Conservation (phyloP, 2,797 vertebrate species). For the Coranthus polyacanthus region DNA sequence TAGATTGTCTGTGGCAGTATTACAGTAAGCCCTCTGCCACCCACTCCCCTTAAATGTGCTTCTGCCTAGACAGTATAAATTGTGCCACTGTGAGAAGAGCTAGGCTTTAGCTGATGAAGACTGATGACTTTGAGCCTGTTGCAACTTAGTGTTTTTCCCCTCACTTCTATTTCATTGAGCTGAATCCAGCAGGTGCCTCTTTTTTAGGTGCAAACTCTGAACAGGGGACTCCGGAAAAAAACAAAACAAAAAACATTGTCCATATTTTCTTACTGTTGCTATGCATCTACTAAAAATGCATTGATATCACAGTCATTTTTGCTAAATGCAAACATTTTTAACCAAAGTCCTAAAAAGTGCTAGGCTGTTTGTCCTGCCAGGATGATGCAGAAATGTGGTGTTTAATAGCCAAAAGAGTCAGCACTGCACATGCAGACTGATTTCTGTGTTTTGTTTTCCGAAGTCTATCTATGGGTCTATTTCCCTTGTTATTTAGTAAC, state of each 20-base stretch:
- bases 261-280: too few species aligned
- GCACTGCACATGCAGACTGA: background rate
- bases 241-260: too few species aligned
- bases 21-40: conserved; percentile 57
- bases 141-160: conserved; percentile 44
- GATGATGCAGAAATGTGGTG: conserved; percentile 13
- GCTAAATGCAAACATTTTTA: conserved; percentile 40
- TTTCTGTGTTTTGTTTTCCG: conserved; percentile 18
- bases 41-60: conserved; percentile 34
- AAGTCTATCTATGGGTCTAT: background rate
- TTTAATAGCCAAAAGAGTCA: conserved; percentile 7
- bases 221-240: conserved; percentile 15
- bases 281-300: conserved; percentile 3
- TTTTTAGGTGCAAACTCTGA: conserved; percentile 17
- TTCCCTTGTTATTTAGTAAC: conserved; percentile 2
- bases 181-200: conserved; percentile 23
- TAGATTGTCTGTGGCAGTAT: conserved; percentile 53
- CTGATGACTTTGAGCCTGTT: conserved; percentile 41
- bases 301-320: conserved; percentile 11
- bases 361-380: conserved; percentile 25
- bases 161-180: conserved; percentile 43
- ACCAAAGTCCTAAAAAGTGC: conserved; percentile 24
- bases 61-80: conserved; percentile 35
- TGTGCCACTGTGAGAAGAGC: conserved; percentile 37
- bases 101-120: conserved; percentile 55